These are phyloP conservation scores for Limnephilus auricula DNA, from an alignment of 2,888 invertebrate species.

Conservation along the genomic window DNA sequence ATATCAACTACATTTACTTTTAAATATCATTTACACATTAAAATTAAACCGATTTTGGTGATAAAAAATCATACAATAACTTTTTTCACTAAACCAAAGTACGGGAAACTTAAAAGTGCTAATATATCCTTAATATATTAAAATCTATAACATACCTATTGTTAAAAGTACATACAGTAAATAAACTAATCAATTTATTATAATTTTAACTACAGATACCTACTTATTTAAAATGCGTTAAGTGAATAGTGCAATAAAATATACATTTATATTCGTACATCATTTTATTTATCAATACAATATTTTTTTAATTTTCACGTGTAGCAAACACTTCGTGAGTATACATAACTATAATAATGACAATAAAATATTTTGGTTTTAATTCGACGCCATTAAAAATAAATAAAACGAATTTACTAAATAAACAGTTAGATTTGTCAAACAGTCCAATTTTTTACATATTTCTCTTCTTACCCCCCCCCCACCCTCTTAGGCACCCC, in stretches of 20 bases:
- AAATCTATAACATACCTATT: neutral
- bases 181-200: neutral
- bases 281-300: neutral
- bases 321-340: no score
- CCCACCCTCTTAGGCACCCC: no score
- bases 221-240: neutral
- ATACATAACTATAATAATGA: no score
- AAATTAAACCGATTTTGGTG: conserved; percentile 16
- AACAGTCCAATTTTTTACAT: no score
- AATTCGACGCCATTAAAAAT: no score
- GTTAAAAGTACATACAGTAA: neutral
- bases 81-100: neutral
- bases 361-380: no score
- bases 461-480: no score
- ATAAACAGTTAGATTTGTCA: no score
- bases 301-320: neutral
- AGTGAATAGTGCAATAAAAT: neutral
- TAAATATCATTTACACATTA: conserved; percentile 46
- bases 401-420: no score
- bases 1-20: conserved; percentile 45
- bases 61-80: neutral
- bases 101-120: conserved; percentile 6
- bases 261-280: neutral
- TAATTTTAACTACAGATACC: neutral
- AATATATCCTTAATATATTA: conserved; percentile 9